These are phyloP conservation scores for Sander vitreus DNA, from an alignment of 2,113 vertebrate genomes.

Conservation along the genomic window DNA sequence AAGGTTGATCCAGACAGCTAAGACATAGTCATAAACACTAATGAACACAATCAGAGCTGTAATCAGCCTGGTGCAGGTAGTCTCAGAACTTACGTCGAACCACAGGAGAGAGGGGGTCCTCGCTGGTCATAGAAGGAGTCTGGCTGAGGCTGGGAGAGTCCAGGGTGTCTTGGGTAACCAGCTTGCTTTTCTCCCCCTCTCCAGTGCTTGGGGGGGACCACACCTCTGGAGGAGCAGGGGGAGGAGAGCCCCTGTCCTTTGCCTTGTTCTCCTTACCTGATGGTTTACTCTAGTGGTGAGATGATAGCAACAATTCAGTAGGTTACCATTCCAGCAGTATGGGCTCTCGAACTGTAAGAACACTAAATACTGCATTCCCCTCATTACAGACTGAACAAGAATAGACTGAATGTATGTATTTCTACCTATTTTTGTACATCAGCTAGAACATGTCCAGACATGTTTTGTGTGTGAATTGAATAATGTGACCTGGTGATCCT, in stretches of 20 bases:
- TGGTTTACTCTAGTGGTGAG: slow-evolving; percentile 57
- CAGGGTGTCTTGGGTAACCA: slow-evolving; percentile 81
- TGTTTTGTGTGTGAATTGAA: background rate
- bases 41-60: background rate
- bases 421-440: background rate
- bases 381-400: background rate
- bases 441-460: background rate
- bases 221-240: slow-evolving; percentile 41
- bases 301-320: background rate
- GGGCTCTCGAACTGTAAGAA: background rate
- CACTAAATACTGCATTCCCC: background rate
- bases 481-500: background rate
- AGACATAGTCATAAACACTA: background rate
- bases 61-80: background rate
- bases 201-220: slow-evolving; percentile 26
- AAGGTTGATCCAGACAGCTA: background rate
- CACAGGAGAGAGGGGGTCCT: slow-evolving; percentile 81
- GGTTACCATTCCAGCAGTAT: background rate
- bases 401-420: background rate
- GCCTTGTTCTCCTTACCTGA: slow-evolving; percentile 57
- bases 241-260: slow-evolving; percentile 58
- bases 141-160: slow-evolving; percentile 81
- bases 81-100: slow-evolving; percentile 67
- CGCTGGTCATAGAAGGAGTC: slow-evolving; percentile 80
- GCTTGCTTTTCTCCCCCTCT: slow-evolving; percentile 66